phyloP scores from a whole-genome alignment of 2,888 invertebrate genomes.

The Polietes domitor region DNA sequence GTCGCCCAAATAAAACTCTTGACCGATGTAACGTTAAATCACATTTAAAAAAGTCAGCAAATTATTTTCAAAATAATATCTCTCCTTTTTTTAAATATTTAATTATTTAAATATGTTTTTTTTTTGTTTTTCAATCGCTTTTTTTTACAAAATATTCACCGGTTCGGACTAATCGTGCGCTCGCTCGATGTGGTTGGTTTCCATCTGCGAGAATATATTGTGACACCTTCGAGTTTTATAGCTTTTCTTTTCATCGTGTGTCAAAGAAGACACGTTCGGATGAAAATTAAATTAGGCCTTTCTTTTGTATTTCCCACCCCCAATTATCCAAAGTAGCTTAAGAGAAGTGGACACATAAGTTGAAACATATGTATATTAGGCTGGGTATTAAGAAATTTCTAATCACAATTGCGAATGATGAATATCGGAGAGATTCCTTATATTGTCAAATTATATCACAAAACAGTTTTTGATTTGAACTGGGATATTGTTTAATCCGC shows the following conservation, averaged over 20 bases:
- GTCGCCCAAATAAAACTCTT: no score
- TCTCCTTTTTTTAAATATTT: slow-evolving; percentile 69
- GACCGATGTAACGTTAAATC: not conserved
- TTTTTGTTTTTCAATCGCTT: not conserved
- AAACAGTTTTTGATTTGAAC: no score
- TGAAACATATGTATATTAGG: no score
- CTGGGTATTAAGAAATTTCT: no score
- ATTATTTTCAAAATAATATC: slow-evolving; percentile 71
- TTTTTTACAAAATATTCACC: not conserved
- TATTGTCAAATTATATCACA: no score
- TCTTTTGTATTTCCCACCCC: not conserved
- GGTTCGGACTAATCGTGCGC: not conserved
- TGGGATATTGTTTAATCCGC: no score
- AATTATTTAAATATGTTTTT: not conserved
- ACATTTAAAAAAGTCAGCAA: slow-evolving; percentile 72
- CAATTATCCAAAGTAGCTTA: no score
- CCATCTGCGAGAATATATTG: not conserved
- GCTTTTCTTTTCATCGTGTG: not conserved
- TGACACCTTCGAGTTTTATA: not conserved
- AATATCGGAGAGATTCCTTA: no score
- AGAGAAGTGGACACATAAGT: no score
- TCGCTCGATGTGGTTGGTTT: not conserved
- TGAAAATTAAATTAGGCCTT: slow-evolving; percentile 2
- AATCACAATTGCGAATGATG: no score
- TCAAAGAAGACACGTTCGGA: no score